These are phyloP conservation scores for Triplophysa siluroides DNA, from an alignment of 2,113 vertebrate species.

Conservation along the genomic window DNA sequence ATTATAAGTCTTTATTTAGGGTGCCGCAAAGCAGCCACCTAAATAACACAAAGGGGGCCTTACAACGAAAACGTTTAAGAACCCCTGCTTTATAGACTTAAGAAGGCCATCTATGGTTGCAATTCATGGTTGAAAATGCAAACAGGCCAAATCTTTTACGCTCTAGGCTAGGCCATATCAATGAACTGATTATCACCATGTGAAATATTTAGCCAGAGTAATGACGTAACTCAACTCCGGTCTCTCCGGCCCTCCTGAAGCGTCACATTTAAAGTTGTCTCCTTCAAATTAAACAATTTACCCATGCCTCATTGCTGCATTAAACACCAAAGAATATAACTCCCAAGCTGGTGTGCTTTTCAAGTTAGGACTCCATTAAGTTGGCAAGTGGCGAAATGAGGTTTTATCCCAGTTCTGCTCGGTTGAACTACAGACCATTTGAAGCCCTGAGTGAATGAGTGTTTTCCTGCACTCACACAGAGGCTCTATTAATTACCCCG, in stretches of 20 bases:
- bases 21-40: no score
- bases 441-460: slow-evolving; percentile 51
- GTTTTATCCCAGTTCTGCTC: slow-evolving; percentile 56
- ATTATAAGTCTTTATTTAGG: no score
- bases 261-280: slow-evolving; percentile 42
- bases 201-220: background rate
- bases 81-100: background rate
- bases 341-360: slow-evolving; percentile 48
- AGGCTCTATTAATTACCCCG: slow-evolving; percentile 74
- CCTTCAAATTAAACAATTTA: slow-evolving; percentile 48
- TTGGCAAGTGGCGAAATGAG: slow-evolving; percentile 54
- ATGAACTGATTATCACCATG: background rate
- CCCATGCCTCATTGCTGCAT: slow-evolving; percentile 56
- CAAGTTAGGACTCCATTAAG: slow-evolving; percentile 48
- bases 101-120: background rate
- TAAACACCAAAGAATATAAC: slow-evolving; percentile 56
- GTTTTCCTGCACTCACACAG: slow-evolving; percentile 46
- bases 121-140: background rate
- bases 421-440: slow-evolving; percentile 53
- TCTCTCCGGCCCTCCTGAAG: slow-evolving; percentile 20
- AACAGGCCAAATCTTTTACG: background rate
- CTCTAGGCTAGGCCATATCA: background rate
- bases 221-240: slow-evolving; percentile 36
- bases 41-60: no score
- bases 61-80: no score